These are phyloP conservation scores for Drosophila tropicalis DNA, from an alignment of 1,140 invertebrate species.

Conservation along the genomic window DNA sequence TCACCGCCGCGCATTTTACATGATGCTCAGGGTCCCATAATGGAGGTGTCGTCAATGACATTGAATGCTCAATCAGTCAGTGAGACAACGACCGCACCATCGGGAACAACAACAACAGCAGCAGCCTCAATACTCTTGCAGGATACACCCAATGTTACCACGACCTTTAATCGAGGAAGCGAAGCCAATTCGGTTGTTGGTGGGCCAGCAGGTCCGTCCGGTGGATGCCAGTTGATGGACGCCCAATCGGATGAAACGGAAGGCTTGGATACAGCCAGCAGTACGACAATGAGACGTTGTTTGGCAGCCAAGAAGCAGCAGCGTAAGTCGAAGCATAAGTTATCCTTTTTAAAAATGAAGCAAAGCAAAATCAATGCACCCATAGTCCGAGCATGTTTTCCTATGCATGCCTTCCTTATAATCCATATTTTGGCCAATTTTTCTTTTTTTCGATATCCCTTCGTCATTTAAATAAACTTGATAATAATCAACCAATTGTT, in stretches of 20 bases:
- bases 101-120: not conserved
- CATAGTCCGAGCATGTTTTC: not conserved
- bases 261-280: conserved; percentile 1
- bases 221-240: not conserved
- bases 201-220: not conserved
- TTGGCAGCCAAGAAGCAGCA: conserved; percentile 28
- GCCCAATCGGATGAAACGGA: not conserved
- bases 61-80: not conserved
- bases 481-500: too few relatives aligned
- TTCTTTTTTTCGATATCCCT: not conserved
- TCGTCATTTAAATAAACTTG: not conserved
- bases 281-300: conserved; percentile 1
- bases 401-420: not conserved
- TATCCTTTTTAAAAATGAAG: not conserved
- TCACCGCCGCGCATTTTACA: conserved; percentile 87
- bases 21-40: conserved; percentile 22
- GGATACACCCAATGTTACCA: conserved; percentile 1
- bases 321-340: conserved; percentile 31
- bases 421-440: not conserved
- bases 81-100: not conserved
- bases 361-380: not conserved
- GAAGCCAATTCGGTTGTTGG: conserved; percentile 18
- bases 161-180: conserved; percentile 15
- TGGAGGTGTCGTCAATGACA: conserved; percentile 9
- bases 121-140: not conserved